phyloP scores from a whole-genome alignment of 2,888 invertebrate genomes.

The Pachycephus smyrnensis region DNA sequence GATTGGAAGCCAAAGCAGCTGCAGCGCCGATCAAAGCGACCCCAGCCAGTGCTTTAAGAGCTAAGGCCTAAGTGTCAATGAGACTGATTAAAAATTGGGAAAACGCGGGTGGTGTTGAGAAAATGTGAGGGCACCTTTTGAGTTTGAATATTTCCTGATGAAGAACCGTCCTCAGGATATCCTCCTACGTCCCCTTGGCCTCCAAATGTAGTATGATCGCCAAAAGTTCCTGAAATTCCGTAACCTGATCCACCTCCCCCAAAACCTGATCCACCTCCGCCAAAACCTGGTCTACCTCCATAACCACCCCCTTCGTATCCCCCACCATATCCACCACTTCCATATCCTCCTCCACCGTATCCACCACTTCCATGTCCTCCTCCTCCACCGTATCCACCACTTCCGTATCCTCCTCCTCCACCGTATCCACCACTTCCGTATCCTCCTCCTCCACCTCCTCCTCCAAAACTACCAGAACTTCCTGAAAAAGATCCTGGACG shows the following conservation, averaged over 20 bases:
- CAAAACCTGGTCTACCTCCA: slow-evolving; percentile 13
- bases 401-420: slow-evolving; percentile 29
- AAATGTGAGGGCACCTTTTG: slow-evolving; percentile 45
- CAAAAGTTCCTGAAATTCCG: slow-evolving; percentile 46
- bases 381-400: slow-evolving; percentile 34
- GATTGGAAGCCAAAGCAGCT: slow-evolving; percentile 82
- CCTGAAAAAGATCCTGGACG: slow-evolving; percentile 7
- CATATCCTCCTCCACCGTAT: slow-evolving; percentile 34
- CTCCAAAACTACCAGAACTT: slow-evolving; percentile 16
- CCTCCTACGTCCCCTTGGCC: slow-evolving; percentile 32
- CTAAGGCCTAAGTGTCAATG: slow-evolving; percentile 69
- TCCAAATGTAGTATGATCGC: slow-evolving; percentile 44
- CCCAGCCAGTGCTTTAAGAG: slow-evolving; percentile 79
- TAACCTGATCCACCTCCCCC: slow-evolving; percentile 19
- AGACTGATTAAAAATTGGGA: slow-evolving; percentile 1
- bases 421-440: slow-evolving; percentile 35
- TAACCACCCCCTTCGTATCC: slow-evolving; percentile 28
- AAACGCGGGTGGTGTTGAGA: background rate
- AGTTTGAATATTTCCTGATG: slow-evolving; percentile 46
- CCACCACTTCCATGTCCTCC: slow-evolving; percentile 38
- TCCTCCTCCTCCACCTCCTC: slow-evolving; percentile 38
- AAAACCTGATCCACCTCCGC: slow-evolving; percentile 32
- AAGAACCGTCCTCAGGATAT: slow-evolving; percentile 32
- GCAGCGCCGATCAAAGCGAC: slow-evolving; percentile 84
- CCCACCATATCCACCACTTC: slow-evolving; percentile 19